A percentile compares a stretch with the other conserved stretches of the same genome.
Evolutionary conservation across 2,888 invertebrate genomes (phyloP).

Genomic region (Myathropa florea): DNA sequence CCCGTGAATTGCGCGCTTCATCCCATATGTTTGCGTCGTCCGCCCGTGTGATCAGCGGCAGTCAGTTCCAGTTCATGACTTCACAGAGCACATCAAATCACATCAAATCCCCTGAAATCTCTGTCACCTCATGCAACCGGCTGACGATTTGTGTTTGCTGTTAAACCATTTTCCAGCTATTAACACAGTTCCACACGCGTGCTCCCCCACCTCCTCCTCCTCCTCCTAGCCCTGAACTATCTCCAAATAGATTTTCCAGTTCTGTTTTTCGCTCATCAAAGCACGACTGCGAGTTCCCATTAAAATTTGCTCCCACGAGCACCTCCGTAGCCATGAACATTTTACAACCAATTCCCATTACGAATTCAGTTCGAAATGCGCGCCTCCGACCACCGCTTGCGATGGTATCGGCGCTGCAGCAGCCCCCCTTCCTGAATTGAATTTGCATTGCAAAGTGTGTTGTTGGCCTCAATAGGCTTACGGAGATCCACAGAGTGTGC

Average conservation of each 20-base stretch:
- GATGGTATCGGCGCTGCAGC: background rate
- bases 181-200: background rate
- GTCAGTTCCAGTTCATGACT: background rate
- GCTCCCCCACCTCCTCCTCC: background rate
- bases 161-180: background rate
- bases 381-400: background rate
- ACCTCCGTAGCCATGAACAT: background rate
- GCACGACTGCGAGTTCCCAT: background rate
- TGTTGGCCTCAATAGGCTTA: constrained; percentile 57
- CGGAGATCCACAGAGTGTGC: background rate
- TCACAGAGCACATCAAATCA: background rate
- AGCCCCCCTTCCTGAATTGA: constrained; percentile 38
- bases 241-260: background rate
- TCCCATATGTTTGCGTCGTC: too few species aligned
- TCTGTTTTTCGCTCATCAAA: background rate
- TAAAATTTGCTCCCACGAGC: background rate
- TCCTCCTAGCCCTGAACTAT: background rate
- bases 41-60: background rate
- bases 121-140: background rate
- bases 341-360: background rate
- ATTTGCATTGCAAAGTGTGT: constrained; percentile 62
- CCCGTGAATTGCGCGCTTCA: background rate
- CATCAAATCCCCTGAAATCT: background rate
- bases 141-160: background rate
- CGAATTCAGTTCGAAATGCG: constrained; percentile 6